A percentile compares a stretch with the other conserved stretches of the same genome.
These are phyloP conservation scores for Dinoponera quadriceps DNA, from an alignment of 1,140 invertebrate genomes.

Conservation along the genomic window DNA sequence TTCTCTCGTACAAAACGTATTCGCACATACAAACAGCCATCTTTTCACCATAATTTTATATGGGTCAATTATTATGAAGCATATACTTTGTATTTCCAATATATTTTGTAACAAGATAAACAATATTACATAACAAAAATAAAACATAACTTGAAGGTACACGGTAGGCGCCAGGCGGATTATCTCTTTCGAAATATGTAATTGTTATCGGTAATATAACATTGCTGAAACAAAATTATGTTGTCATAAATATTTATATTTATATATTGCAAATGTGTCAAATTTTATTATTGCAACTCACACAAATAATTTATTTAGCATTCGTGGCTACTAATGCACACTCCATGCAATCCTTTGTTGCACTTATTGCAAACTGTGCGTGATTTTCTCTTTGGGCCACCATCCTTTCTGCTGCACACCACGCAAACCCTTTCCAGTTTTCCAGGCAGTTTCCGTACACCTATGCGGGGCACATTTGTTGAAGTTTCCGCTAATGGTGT, in stretches of 20 bases:
- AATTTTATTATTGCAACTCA: not conserved
- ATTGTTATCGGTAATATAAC: conserved; percentile 49
- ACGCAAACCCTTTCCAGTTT: no score
- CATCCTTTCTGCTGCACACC: no score
- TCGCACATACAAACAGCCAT: not conserved
- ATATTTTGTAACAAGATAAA: no score
- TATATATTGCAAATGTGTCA: conserved; percentile 33
- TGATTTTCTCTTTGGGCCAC: no score
- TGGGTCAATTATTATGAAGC: conserved; percentile 45
- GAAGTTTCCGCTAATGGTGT: no score
- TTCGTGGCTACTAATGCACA: not conserved
- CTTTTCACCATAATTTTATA: conserved; percentile 43
- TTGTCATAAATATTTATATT: conserved; percentile 40
- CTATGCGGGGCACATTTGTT: no score
- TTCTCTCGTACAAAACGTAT: conserved; percentile 51
- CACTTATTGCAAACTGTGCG: no score
- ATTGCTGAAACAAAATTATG: conserved; percentile 53
- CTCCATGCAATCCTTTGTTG: not conserved
- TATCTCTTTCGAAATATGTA: conserved; percentile 47
- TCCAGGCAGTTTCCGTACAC: no score
- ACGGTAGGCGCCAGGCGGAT: conserved; percentile 46
- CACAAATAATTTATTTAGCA: conserved; percentile 2
- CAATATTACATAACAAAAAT: conserved; percentile 43
- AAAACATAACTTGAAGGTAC: conserved; percentile 43
- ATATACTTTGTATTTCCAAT: no score